These are phyloP conservation scores for Spinus pinus DNA, from an alignment of 2,797 vertebrate species.

Conservation along the genomic window DNA sequence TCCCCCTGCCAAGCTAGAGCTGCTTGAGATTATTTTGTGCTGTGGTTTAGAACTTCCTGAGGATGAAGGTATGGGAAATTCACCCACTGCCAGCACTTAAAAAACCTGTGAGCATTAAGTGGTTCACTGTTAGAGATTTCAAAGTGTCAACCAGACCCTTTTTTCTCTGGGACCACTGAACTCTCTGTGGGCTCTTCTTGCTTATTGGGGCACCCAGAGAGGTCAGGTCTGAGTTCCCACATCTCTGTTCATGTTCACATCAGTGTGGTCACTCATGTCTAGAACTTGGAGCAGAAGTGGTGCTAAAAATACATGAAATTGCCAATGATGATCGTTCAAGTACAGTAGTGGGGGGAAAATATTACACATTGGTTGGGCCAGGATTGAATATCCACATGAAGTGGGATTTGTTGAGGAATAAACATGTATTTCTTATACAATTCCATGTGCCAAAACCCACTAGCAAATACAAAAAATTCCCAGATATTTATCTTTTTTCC, in stretches of 20 bases:
- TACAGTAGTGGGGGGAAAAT: neutral
- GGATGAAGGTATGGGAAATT: neutral
- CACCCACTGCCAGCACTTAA: neutral
- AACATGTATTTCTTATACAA: neutral
- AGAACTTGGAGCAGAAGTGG: neutral
- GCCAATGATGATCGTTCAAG: neutral
- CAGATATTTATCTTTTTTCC: neutral
- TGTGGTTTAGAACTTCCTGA: neutral
- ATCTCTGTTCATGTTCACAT: rapidly evolving
- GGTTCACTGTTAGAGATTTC: neutral
- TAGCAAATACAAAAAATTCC: neutral
- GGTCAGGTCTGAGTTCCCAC: neutral
- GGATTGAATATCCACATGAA: neutral
- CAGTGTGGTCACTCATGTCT: neutral
- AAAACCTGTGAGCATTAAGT: neutral
- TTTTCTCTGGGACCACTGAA: neutral
- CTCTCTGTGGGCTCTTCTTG: neutral
- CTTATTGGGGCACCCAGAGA: neutral
- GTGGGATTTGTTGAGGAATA: neutral
- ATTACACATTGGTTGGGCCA: neutral
- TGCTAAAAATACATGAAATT: neutral
- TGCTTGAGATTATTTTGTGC: neutral
- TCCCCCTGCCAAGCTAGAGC: neutral
- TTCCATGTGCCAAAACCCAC: neutral
- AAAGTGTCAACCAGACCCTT: neutral